Evolutionary conservation across 1,140 invertebrate species (phyloP), one percentile per base, ranked within the genome.

Genomic region (Drosophila lacteicornis): DNA sequence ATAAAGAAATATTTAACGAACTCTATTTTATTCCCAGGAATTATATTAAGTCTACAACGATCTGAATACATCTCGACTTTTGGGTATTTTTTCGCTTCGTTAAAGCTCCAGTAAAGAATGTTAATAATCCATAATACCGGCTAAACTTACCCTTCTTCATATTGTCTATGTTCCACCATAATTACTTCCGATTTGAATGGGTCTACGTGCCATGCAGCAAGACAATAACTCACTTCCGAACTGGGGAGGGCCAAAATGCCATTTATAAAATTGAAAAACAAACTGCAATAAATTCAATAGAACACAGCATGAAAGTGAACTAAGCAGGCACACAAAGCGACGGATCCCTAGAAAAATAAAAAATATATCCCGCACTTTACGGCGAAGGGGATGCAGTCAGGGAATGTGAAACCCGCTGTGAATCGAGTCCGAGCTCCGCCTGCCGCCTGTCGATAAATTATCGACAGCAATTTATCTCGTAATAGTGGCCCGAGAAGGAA

Each of bases 221-320:
- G 61, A 61, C 62, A 57, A 87, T 86, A 82, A 86, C 58, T 85
- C 83, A 85, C 63, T 80, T 60, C 38, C 53, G 46, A 51, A 15
- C 30, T 15, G 57, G 45, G 61, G 17, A 60, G 60, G 47, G 77
- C 57, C 30, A 43, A 57, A 84, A 76, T 82, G 66, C 58, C 75
- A 87, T 86, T 88, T 83, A 83, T 83, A 87, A 88, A 80, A 87
- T 74, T 87, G 80, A 88, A 87, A 87, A 87, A 87, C 83, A 88
- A 84, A 88, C 84, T 87, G 83, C 77, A 88, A 87, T 87, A 87
- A 87, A 87, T 87, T 87, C 58, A 66, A 59, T 51, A 70, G 55
- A 81, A 76, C 56, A 71, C 56, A 38, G 43, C 61, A 80, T 71
- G 58, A 66, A 65, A 79, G 42, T 45, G 47, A 73, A 79, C 71